Evolutionary conservation across 30 jellyfish, hydroid and myxozoan genomes (phyloP).

Genomic region (Aurelia sp.): DNA sequence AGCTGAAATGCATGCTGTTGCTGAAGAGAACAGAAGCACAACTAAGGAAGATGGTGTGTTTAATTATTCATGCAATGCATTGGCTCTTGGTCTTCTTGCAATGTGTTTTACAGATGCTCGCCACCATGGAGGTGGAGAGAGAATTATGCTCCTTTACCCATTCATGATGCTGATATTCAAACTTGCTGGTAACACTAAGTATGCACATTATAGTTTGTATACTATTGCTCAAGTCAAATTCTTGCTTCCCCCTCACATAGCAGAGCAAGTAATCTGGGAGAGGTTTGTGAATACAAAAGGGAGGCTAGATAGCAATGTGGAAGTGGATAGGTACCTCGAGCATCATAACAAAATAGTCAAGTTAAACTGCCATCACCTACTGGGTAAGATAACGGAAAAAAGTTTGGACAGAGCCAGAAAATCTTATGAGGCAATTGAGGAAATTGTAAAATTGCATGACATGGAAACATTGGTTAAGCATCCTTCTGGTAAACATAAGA

Average conservation of each 20-base stretch:
- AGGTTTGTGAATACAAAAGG: constrained; percentile 32
- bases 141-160: constrained; percentile 10
- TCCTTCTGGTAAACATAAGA: too few relatives aligned
- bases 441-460: too few relatives aligned
- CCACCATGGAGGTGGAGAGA: constrained; percentile 1
- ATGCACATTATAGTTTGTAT: constrained; percentile 11
- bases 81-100: constrained; percentile 29
- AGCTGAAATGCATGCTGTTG: constrained; percentile 23
- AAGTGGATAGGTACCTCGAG: constrained; percentile 38
- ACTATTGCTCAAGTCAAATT: constrained; percentile 29
- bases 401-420: too few relatives aligned
- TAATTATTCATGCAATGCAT: constrained; percentile 31
- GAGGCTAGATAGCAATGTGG: constrained; percentile 19
- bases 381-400: too few relatives aligned
- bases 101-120: constrained; percentile 34
- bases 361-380: too few relatives aligned
- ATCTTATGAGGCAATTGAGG: too few relatives aligned
- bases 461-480: too few relatives aligned
- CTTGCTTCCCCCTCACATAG: constrained; percentile 35
- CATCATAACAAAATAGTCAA: constrained; percentile 24
- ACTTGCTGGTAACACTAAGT: constrained; percentile 5
- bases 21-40: not conserved
- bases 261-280: constrained; percentile 13
- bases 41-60: constrained; percentile 22
- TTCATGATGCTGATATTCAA: constrained; percentile 32